Conservation (phyloP, 1,140 invertebrate species). For the Platyscapa corneri region DNA sequence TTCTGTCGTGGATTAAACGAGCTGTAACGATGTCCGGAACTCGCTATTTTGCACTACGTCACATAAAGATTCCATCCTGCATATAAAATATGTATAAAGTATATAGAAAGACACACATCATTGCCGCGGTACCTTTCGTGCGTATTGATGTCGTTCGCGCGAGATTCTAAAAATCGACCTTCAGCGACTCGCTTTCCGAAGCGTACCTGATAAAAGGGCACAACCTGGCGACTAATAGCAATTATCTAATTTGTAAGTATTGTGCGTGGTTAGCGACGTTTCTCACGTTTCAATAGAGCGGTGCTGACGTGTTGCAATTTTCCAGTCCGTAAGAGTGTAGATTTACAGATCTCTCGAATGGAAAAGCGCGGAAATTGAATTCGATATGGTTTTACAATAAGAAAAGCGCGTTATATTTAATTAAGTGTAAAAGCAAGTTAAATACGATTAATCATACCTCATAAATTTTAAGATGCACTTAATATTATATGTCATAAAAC, state of each 20-base stretch:
- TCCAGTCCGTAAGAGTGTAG: neutral
- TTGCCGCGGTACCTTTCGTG: neutral
- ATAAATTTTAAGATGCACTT: neutral
- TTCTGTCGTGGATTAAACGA: constrained; percentile 17
- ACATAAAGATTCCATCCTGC: neutral
- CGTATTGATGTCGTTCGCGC: neutral
- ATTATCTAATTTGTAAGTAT: constrained; percentile 23
- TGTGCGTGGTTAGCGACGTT: neutral
- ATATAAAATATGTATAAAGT: constrained; percentile 12
- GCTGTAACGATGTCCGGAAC: neutral
- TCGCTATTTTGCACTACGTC: neutral
- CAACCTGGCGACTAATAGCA: neutral
- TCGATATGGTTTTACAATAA: neutral
- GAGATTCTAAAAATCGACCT: too few relatives aligned
- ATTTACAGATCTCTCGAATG: neutral
- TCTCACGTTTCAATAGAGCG: neutral
- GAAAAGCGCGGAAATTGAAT: neutral
- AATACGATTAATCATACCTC: neutral
- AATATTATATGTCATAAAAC: neutral
- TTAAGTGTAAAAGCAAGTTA: neutral
- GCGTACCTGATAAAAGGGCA: constrained; percentile 6
- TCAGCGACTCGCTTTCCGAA: neutral
- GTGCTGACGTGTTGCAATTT: neutral
- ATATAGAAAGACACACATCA: neutral
- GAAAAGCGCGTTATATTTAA: neutral